Evolutionary conservation across 2,113 vertebrate genomes (phyloP).

Genomic region (Manacus vitellinus): DNA sequence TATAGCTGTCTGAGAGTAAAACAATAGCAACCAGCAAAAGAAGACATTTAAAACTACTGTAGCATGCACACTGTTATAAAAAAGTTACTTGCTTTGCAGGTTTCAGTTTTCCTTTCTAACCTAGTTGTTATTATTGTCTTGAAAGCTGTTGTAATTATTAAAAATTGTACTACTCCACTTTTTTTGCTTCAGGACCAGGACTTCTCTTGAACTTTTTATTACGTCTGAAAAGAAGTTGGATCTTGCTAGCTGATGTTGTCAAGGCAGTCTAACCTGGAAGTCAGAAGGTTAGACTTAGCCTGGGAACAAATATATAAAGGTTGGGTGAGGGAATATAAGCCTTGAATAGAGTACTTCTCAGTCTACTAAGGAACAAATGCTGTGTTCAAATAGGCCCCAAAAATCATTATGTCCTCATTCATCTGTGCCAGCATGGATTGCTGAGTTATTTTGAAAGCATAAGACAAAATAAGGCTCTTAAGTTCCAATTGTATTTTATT

Average conservation of each 20-base stretch:
- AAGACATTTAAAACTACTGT: background rate
- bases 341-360: background rate
- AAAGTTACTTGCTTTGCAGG: background rate
- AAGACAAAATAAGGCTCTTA: background rate
- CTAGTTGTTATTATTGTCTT: background rate
- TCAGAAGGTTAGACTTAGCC: background rate
- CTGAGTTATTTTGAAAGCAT: background rate
- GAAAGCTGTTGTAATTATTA: background rate
- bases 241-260: background rate
- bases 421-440: background rate
- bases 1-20: background rate
- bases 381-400: accelerated
- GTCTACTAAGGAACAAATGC: background rate
- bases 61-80: background rate
- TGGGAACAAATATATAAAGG: background rate
- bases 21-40: background rate
- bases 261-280: background rate
- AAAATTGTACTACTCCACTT: background rate
- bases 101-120: background rate
- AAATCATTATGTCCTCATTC: background rate
- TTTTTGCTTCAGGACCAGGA: background rate
- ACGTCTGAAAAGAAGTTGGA: background rate
- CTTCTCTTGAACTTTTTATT: background rate
- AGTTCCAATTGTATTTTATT: background rate
- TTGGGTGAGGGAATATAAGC: background rate